phyloP scores from a whole-genome alignment of 2,797 vertebrate species.

The Pseudochirops corinnae region DNA sequence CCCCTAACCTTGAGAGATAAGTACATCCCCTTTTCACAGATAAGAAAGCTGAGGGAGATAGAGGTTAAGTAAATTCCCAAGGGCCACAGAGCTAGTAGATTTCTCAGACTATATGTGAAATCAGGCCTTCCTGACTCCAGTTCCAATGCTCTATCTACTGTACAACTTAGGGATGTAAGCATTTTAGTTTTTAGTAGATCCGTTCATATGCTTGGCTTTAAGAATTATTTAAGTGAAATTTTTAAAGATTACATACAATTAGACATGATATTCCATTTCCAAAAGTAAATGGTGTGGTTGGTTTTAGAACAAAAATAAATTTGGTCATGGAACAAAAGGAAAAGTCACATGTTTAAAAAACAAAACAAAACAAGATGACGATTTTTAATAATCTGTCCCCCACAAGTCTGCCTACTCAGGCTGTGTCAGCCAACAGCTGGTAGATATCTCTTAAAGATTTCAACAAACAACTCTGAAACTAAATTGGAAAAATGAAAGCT shows the following conservation, averaged over 20 bases:
- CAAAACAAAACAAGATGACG: neutral
- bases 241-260: neutral
- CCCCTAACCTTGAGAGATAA: neutral
- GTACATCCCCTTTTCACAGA: neutral
- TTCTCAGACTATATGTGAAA: neutral
- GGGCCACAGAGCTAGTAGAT: neutral
- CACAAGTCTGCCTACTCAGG: neutral
- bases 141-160: neutral
- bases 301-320: neutral
- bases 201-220: neutral
- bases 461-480: neutral
- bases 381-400: constrained; percentile 11
- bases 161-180: neutral
- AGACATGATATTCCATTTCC: neutral
- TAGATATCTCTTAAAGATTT: neutral
- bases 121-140: neutral
- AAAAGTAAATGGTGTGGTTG: neutral
- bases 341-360: constrained; percentile 2
- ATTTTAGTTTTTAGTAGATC: neutral
- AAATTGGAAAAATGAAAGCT: constrained; percentile 10
- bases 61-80: neutral
- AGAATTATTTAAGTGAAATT: neutral
- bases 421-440: neutral
- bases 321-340: neutral
- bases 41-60: neutral